phyloP scores from a whole-genome alignment of 2,888 invertebrate genomes.

The Amphipyra berbera region DNA sequence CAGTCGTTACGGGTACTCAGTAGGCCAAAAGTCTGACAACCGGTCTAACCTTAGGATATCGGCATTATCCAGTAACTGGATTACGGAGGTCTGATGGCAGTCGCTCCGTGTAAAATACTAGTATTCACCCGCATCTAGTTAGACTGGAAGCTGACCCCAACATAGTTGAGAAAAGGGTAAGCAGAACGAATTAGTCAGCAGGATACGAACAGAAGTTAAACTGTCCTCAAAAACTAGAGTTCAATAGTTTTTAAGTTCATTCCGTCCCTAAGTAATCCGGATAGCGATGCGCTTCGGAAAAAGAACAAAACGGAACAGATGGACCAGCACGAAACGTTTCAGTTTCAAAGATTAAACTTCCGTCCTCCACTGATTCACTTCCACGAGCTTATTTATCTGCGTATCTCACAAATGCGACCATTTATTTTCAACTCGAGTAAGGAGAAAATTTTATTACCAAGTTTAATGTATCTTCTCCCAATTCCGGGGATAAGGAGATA shows the following conservation, averaged over 20 bases:
- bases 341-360: slow-evolving; percentile 16
- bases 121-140: too few species aligned
- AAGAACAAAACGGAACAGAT: slow-evolving; percentile 8
- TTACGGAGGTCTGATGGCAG: too few species aligned
- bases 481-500: slow-evolving; percentile 20
- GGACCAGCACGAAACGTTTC: slow-evolving; percentile 1
- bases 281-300: slow-evolving; percentile 5
- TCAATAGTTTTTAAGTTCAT: slow-evolving; percentile 1
- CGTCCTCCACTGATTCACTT: slow-evolving; percentile 7
- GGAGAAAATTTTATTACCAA: slow-evolving; percentile 22
- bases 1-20: too few species aligned
- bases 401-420: slow-evolving; percentile 22
- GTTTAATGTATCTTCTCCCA: slow-evolving; percentile 22
- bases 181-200: too few species aligned
- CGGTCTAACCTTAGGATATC: too few species aligned
- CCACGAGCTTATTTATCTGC: background rate
- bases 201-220: slow-evolving; percentile 2
- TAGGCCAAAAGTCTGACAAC: too few species aligned
- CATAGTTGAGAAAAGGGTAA: too few species aligned
- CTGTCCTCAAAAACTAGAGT: background rate
- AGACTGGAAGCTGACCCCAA: too few species aligned
- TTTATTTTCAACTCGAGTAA: slow-evolving; percentile 31
- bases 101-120: too few species aligned
- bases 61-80: too few species aligned
- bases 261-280: slow-evolving; percentile 8